phyloP scores from a whole-genome alignment of 2,113 vertebrate genomes.

The Antechinus flavipes region DNA sequence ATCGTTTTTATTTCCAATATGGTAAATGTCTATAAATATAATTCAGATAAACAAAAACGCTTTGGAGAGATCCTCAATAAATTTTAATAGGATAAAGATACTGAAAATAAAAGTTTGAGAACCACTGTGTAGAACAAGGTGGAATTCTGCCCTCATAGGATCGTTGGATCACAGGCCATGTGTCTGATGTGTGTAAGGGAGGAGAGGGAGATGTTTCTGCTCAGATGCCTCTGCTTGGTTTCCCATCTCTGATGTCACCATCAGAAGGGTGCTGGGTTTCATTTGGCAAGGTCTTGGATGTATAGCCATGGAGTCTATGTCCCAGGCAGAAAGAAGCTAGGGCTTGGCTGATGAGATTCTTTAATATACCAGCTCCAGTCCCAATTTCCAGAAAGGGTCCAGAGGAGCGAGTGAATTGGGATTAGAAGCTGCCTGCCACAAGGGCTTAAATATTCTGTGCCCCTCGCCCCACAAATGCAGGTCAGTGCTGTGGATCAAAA shows the following conservation, averaged over 20 bases:
- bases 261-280: not conserved
- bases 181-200: not conserved
- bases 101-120: no score
- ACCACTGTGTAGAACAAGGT: no score
- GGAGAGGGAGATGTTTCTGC: not conserved
- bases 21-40: no score
- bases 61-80: no score
- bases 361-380: not conserved
- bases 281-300: not conserved
- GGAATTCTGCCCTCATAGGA: not conserved
- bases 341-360: not conserved
- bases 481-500: not conserved
- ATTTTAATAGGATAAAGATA: no score
- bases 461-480: not conserved
- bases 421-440: not conserved
- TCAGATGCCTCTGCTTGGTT: not conserved
- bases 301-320: not conserved
- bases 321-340: not conserved
- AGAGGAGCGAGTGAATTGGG: not conserved
- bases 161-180: not conserved
- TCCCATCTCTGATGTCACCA: not conserved
- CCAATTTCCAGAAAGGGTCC: not conserved
- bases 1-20: no score
- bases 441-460: not conserved
- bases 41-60: no score